A percentile compares a stretch with the other conserved stretches of the same genome.
Evolutionary conservation across 2,797 vertebrate species (phyloP).

Genomic region (Lacerta bilineata): DNA sequence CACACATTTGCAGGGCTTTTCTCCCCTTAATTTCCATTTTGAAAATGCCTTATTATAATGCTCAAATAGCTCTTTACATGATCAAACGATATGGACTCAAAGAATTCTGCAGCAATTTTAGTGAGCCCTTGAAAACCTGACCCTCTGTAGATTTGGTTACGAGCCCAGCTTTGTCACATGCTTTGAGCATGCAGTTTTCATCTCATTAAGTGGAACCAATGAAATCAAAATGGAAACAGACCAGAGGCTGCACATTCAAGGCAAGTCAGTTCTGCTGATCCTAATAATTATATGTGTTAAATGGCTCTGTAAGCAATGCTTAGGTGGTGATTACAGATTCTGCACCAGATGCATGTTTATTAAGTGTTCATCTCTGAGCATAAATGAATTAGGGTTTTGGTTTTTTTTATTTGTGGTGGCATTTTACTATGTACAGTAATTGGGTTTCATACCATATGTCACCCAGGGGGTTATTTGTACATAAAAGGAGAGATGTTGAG

Average conservation of each 20-base stretch:
- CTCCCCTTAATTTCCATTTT: not conserved
- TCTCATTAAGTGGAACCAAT: not conserved
- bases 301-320: conserved; percentile 24
- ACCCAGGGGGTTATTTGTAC: conserved; percentile 55
- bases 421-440: conserved; percentile 60
- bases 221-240: not conserved
- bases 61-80: not conserved
- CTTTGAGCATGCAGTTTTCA: conserved; percentile 12
- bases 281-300: conserved; percentile 27
- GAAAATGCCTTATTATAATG: not conserved
- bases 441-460: conserved; percentile 54
- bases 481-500: conserved; percentile 56
- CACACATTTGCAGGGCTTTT: not conserved
- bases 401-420: conserved; percentile 60
- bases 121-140: conserved; percentile 16
- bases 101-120: conserved; percentile 48
- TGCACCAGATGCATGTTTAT: conserved; percentile 36
- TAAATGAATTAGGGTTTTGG: conserved; percentile 53
- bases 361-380: conserved; percentile 11
- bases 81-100: conserved; percentile 58
- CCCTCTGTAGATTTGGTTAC: conserved; percentile 34
- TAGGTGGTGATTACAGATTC: conserved; percentile 49
- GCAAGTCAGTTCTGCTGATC: conserved; percentile 31
- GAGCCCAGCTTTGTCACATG: conserved; percentile 51
- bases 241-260: not conserved